Base-by-base conservation (phyloP, 2,113 vertebrate species). In the Perca fluviatilis region DNA sequence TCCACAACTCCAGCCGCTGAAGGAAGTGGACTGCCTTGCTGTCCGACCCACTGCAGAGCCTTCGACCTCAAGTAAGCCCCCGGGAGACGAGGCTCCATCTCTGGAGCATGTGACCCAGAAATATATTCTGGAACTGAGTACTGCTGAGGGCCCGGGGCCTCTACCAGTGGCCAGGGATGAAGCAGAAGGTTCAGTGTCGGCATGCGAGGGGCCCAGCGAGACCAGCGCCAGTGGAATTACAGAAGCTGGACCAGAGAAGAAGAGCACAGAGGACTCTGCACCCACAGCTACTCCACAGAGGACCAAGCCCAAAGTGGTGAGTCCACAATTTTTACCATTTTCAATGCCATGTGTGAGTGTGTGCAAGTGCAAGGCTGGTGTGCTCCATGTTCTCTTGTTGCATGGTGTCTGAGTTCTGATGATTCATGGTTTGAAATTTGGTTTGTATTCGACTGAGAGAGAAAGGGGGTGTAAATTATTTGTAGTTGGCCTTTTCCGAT, bases 231-330 rank as follows among this genome's bases (percentile, higher is more conserved):
- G 92, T 80, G 61, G 94, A 73, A 36, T 92, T 60, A 77, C 85
- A 0, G 96, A 97, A 70, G 82, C 94, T 68, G 95, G 93, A 76
- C 79, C 94, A 12, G 92, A 89, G 81, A 95, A 90, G 6, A 95
- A 95, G 60, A 79, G 86, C 0, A 92, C 89, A 16, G 96, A 96
- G 0, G 96, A 98, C 1, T 78, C 94, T 16, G 63, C 94, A 6
- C 53, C 87, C 25, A 74, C 33, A 0, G 79, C 94, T n/a, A 67
- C 75, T 11, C 90, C 93, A 23, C 92, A 96, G 91, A 96, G 89
- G 87, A 95, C 92, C 94, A 99, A 99, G 87, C 97, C 98, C 0
- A 96, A 95, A 92, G 98, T 99, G 98, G 98, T 99, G 91, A 99
- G 98, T 97, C 16, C 25, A 75, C 8, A 43, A 11, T 60, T 74